Evolutionary conservation across 2,113 vertebrate genomes (phyloP), one percentile per base, ranked within the genome.

Genomic region (Syrmaticus mikado): DNA sequence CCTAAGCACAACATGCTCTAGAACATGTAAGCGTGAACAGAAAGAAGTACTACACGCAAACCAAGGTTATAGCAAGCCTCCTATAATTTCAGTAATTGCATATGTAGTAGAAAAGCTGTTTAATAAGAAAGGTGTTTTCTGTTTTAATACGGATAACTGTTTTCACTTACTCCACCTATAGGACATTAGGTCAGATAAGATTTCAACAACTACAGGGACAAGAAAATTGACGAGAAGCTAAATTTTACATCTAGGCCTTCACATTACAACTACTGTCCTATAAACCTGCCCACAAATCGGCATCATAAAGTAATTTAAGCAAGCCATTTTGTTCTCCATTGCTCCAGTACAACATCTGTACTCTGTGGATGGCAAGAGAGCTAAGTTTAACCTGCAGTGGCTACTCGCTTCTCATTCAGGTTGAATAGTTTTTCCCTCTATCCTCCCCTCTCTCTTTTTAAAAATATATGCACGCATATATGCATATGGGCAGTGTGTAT

Each of bases 1-100:
- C 16, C 36, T 27, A 25, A 64, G 52, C 21, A 6, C 0, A 0
- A 53, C 52, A 38, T 17, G 27, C n/a, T 2, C 1, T 1, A 0
- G 19, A 82, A 65, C 40, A 48, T 10, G 4, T 9, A 60, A 40
- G 30, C 21, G 20, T 3, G 19, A 21, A 53, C 8, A 48, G 53
- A 11, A 8, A 34, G 43, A 27, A 30, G 43, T 61, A 57, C 50
- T 62, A 83, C 70, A 70, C 0, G 2, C 40, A 89, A 72, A 72
- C 6, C 22, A 50, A 48, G 27, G 12, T 25, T 76, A 66, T 32
- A 22, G 10, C 24, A 81, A 6, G 11, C 12, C 13, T 55, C 34
- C 62, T 24, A 3, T 13, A 41, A 13, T 21, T 48, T 16, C 41
- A 30, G 11, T 7, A 74, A 32, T 13, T 78, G 34, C 14, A 1